These are phyloP conservation scores for Channa maculata DNA, from an alignment of 2,113 vertebrate species.

Conservation along the genomic window DNA sequence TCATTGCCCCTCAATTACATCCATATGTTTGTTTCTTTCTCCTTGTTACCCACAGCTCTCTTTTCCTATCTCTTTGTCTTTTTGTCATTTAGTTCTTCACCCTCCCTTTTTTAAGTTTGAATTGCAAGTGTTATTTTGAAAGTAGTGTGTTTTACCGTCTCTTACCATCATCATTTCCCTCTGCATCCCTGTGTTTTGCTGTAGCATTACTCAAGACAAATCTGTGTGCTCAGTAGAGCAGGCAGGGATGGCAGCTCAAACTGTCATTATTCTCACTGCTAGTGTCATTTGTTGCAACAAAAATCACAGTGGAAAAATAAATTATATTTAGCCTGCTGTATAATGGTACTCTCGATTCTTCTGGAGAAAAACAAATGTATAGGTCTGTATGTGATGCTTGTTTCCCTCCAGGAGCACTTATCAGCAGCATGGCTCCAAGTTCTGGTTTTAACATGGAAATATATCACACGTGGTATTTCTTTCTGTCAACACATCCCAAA, in stretches of 20 bases:
- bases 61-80: constrained; percentile 12
- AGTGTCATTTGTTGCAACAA: constrained; percentile 27
- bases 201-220: constrained; percentile 21
- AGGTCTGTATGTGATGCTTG: constrained; percentile 10
- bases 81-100: constrained; percentile 5
- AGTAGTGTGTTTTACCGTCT: not conserved
- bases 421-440: constrained; percentile 18
- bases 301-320: constrained; percentile 30
- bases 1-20: constrained; percentile 74
- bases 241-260: constrained; percentile 29
- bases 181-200: not conserved
- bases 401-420: constrained; percentile 34
- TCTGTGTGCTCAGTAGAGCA: constrained; percentile 24
- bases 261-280: constrained; percentile 27
- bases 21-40: constrained; percentile 67
- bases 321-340: constrained; percentile 20
- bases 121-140: not conserved
- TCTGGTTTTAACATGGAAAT: constrained; percentile 52
- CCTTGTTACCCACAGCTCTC: not conserved
- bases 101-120: not conserved
- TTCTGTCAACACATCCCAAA: constrained; percentile 35
- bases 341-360: not conserved
- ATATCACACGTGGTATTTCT: constrained; percentile 35
- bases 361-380: constrained; percentile 31
- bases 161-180: not conserved